These are phyloP conservation scores for Caenorhabditis inopinata DNA, from an alignment of 1,140 invertebrate species.

Conservation along the genomic window DNA sequence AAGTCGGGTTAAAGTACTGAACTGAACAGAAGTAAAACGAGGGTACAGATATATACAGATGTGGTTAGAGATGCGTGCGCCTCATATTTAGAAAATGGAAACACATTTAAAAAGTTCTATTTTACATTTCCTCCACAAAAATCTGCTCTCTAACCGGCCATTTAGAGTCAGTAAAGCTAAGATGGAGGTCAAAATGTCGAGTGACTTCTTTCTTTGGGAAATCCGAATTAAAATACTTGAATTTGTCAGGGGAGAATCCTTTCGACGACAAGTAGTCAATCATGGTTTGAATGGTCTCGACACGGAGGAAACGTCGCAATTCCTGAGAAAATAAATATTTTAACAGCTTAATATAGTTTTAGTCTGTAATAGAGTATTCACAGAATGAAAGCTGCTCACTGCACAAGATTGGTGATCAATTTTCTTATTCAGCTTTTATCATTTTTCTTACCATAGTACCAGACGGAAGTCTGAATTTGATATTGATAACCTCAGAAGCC, in stretches of 20 bases:
- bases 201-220: conserved; percentile 43
- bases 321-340: not conserved
- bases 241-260: conserved; percentile 34
- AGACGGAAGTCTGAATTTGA: conserved; percentile 39
- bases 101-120: too few species aligned
- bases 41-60: too few species aligned
- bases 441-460: conserved; percentile 18
- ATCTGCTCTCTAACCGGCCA: conserved; percentile 42
- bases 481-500: not conserved
- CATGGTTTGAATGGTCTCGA: not conserved
- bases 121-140: conserved; percentile 36
- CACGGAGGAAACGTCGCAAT: conserved; percentile 36
- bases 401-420: too few species aligned
- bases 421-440: too few species aligned
- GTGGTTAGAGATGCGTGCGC: too few species aligned
- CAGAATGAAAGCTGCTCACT: too few species aligned
- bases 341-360: too few species aligned
- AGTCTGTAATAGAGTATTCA: too few species aligned
- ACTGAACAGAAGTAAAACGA: too few species aligned
- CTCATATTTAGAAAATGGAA: not conserved
- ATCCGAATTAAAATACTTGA: conserved; percentile 39
- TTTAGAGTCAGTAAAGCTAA: not conserved
- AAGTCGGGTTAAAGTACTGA: too few species aligned
- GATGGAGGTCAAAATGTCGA: not conserved
- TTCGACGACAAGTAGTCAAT: conserved; percentile 27